Percentiles rank a stretch among this genome's conserved stretches.
Evolutionary conservation across 2,797 vertebrate genomes (phyloP).

Genomic region (Sciurus carolinensis): DNA sequence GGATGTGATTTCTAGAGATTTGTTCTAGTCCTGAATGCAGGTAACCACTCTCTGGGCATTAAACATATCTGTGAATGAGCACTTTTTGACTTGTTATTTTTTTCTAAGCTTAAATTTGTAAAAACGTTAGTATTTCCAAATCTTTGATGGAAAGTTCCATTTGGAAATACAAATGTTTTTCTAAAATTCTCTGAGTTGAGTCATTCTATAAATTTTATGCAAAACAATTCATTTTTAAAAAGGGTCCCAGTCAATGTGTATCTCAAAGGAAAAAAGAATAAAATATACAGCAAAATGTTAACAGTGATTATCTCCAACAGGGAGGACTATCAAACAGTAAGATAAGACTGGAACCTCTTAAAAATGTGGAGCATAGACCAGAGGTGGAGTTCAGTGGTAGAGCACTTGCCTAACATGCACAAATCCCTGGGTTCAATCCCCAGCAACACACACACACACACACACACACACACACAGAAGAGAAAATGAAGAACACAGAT

Average conservation of each 20-base stretch:
- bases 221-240: neutral
- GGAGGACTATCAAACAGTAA: neutral
- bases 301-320: neutral
- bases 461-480: neutral
- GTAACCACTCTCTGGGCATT: neutral
- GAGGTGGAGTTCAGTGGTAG: no score
- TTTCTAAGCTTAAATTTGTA: conserved; percentile 1
- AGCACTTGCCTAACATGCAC: no score
- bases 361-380: neutral
- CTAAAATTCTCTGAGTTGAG: neutral
- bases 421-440: no score
- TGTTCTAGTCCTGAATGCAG: neutral
- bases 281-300: neutral
- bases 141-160: neutral
- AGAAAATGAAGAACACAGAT: neutral
- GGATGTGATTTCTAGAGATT: neutral
- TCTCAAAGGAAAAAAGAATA: neutral
- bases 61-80: neutral
- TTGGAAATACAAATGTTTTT: conserved; percentile 39
- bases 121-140: conserved; percentile 29
- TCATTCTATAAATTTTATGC: neutral
- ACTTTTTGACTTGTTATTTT: neutral
- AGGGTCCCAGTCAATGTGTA: neutral
- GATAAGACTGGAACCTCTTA: neutral
- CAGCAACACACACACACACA: no score